Evolutionary conservation across 2,113 vertebrate species (phyloP).

Genomic region (Hippocampus comes): DNA sequence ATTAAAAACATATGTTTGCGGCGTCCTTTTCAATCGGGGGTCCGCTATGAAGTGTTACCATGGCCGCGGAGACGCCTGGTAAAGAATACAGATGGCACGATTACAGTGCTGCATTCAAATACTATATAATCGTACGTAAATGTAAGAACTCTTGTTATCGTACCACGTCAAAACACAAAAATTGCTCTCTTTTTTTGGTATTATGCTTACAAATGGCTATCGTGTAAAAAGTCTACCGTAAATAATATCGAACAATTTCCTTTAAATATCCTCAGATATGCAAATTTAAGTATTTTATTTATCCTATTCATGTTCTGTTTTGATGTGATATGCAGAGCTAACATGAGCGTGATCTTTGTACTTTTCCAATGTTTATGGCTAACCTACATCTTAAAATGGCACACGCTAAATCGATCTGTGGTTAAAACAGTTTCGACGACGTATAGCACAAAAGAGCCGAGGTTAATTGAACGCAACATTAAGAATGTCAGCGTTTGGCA

Average conservation of each 20-base stretch:
- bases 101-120: constrained; percentile 33
- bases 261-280: no score
- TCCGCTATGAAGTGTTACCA: constrained; percentile 66
- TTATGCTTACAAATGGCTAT: no score
- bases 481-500: neutral
- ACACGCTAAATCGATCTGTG: neutral
- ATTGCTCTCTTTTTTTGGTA: no score
- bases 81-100: constrained; percentile 33
- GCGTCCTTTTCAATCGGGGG: constrained; percentile 9
- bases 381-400: neutral
- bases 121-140: neutral
- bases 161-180: neutral
- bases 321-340: neutral
- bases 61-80: constrained; percentile 72
- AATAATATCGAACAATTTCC: no score
- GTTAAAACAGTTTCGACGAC: neutral
- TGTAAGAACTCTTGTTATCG: neutral
- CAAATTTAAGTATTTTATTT: no score
- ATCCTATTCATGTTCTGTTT: no score
- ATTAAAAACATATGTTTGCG: constrained; percentile 27
- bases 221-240: no score
- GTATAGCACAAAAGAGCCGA: neutral
- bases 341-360: neutral
- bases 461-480: neutral
- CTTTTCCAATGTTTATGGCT: neutral